A percentile compares a stretch with the other conserved stretches of the same genome.
phyloP scores from a whole-genome alignment of 2,797 vertebrate species.

The Sebastes iracundus region DNA sequence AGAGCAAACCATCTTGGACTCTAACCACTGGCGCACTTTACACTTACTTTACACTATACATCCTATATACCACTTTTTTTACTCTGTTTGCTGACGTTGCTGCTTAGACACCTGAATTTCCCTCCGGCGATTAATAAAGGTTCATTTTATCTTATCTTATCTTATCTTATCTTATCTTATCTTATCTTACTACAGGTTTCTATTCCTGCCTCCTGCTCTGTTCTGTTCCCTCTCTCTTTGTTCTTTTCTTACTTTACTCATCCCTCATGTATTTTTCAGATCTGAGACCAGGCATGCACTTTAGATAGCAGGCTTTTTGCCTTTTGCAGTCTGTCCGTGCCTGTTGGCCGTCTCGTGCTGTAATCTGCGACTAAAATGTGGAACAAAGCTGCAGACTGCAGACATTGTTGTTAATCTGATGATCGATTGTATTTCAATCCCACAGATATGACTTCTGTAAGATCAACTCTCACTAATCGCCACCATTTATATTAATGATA shows the following conservation, averaged over 20 bases:
- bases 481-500: constrained; percentile 47
- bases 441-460: constrained; percentile 8
- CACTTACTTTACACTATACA: no score
- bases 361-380: constrained; percentile 25
- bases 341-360: constrained; percentile 10
- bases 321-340: constrained; percentile 4
- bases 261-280: constrained; percentile 71
- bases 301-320: constrained; percentile 24
- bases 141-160: no score
- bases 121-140: no score
- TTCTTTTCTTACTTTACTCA: constrained; percentile 54
- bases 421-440: constrained; percentile 27
- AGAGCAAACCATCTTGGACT: no score
- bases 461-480: constrained; percentile 39
- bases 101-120: no score
- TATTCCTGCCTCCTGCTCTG: background rate
- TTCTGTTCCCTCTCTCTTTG: constrained; percentile 52
- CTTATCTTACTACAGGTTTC: constrained; percentile 5
- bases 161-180: no score
- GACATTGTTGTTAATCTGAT: constrained; percentile 31
- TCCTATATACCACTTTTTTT: no score
- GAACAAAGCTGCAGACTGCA: background rate
- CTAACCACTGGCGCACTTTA: no score
- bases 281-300: constrained; percentile 28
- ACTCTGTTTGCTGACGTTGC: no score